Evolutionary conservation across 2,797 vertebrate genomes (phyloP), one percentile per base, ranked within the genome.

Genomic region (Pipistrellus pipistrellus): DNA sequence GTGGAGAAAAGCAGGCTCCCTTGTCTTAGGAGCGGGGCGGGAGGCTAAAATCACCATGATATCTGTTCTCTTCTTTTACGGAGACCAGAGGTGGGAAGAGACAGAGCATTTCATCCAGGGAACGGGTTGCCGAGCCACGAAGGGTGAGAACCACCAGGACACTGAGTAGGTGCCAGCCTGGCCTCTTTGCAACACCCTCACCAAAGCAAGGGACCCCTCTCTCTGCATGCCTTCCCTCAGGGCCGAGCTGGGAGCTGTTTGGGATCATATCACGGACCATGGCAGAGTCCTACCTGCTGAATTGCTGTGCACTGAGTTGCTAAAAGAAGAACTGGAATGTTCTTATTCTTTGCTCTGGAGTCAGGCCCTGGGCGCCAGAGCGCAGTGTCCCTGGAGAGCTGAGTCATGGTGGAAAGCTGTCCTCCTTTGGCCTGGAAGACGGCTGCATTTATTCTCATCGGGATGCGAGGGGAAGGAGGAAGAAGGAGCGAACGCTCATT

Each of bases 311-410:
- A 48, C 8, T 23, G 21, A 46, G 18, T 20, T 73, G 46, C 30
- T 38, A 53, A 77, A 90, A 93, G n/a, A 38, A 82, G 21, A 77
- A 44, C 44, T 32, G 20, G 20, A 72, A 71, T 15, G 35, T 55
- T 81, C 32, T 48, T 44, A 73, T 10, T 41, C 30, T 88, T 68
- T 77, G 13, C 44, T 76, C 25, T 51, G 20, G n/a, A 81, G 30
- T 66, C 21, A 51, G 66, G 46, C 8, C n/a, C 46, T 57, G 30
- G n/a, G 9, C 46, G 20, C 68, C 55, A 81, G 66, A n/a, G 64
- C 41, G 48, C 55, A 2, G 18, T 12, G 6, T 38, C 12, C 64
- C 55, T 41, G 41, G 44, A 73, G 81, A 83, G 66, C 14, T 27
- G 41, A 76, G 53, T 90, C 13, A 53, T 13, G 9, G 6, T 4